Percentiles rank a stretch among this genome's conserved stretches.
These are phyloP conservation scores for Sialis fuliginosa DNA, from an alignment of 2,888 invertebrate species.

Conservation along the genomic window DNA sequence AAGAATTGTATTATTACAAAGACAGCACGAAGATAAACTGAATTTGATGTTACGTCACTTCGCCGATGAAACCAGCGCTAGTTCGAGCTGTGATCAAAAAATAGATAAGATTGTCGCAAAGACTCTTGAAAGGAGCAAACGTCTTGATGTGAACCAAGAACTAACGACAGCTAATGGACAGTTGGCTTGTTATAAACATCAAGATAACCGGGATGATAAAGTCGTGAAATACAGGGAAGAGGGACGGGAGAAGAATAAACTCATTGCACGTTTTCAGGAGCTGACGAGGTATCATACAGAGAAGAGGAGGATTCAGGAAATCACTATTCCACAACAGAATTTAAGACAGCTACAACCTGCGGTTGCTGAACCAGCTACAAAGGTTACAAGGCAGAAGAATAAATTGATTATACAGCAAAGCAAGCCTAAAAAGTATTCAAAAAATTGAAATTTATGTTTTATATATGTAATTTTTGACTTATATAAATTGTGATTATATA, in stretches of 20 bases:
- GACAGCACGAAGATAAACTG: slow-evolving; percentile 45
- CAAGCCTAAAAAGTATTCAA: slow-evolving; percentile 17
- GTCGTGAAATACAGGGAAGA: slow-evolving; percentile 25
- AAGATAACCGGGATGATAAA: slow-evolving; percentile 7
- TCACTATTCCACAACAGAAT: slow-evolving; percentile 45
- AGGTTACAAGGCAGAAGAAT: slow-evolving; percentile 67
- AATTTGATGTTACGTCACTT: slow-evolving; percentile 40
- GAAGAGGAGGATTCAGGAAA: slow-evolving; percentile 22
- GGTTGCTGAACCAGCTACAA: slow-evolving; percentile 45
- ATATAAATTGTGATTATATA: too few relatives aligned
- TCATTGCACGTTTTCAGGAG: slow-evolving; percentile 32
- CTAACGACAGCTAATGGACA: slow-evolving; percentile 17
- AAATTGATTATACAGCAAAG: slow-evolving; percentile 65
- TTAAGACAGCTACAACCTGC: slow-evolving; percentile 45
- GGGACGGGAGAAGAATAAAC: slow-evolving; percentile 29
- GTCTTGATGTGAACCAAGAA: slow-evolving; percentile 9
- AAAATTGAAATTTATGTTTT: not conserved
- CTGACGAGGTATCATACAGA: slow-evolving; percentile 25
- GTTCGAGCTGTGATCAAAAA: slow-evolving; percentile 12
- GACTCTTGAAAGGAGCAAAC: slow-evolving; percentile 1
- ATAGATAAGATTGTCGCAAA: slow-evolving; percentile 2
- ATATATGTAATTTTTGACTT: too few relatives aligned
- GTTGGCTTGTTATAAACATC: slow-evolving; percentile 11
- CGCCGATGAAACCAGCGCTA: slow-evolving; percentile 32
- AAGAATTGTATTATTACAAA: slow-evolving; percentile 36